These are phyloP conservation scores for Myrmophylax atrothorax DNA, from an alignment of 2,113 vertebrate species.

Conservation along the genomic window DNA sequence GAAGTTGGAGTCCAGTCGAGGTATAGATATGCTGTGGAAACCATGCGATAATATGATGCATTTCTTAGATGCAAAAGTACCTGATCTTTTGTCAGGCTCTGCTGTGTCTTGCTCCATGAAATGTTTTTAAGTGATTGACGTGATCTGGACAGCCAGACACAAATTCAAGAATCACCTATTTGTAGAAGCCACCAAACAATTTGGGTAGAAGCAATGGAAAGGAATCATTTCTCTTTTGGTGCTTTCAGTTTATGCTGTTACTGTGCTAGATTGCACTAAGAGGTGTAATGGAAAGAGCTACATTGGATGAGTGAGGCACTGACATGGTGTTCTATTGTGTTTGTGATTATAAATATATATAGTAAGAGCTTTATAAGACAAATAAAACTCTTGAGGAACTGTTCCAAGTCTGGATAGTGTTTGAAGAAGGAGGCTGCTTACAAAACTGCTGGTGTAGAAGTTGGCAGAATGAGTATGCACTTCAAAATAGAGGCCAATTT, in stretches of 20 bases:
- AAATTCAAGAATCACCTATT: background rate
- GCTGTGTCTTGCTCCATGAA: background rate
- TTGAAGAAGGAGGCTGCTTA: background rate
- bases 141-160: background rate
- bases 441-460: background rate
- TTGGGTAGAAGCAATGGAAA: background rate
- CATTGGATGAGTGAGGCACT: background rate
- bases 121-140: background rate
- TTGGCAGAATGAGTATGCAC: background rate
- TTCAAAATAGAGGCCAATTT: background rate
- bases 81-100: background rate
- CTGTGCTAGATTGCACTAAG: background rate
- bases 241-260: background rate
- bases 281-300: background rate
- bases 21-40: background rate
- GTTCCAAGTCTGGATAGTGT: background rate
- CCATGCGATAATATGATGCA: accelerated
- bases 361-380: background rate
- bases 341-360: background rate
- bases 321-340: background rate
- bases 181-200: background rate
- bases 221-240: background rate
- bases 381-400: background rate
- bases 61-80: background rate
- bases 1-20: background rate